Percentiles rank a stretch among this genome's conserved stretches.
phyloP scores from a whole-genome alignment of 2,888 invertebrate species.

The Timema podura region DNA sequence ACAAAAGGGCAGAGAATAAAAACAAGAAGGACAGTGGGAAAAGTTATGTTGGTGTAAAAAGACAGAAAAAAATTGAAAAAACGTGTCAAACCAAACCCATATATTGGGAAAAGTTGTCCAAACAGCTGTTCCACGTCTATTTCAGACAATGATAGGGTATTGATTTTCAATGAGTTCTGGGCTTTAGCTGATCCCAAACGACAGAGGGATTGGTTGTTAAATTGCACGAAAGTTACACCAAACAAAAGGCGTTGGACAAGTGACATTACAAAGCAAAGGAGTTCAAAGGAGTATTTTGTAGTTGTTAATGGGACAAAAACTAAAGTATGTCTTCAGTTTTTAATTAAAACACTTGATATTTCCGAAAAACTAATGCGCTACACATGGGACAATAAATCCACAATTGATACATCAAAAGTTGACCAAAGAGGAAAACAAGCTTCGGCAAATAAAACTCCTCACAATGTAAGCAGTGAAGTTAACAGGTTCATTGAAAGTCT shows the following conservation, averaged over 20 bases:
- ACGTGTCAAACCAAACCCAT: too few species aligned
- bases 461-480: background rate
- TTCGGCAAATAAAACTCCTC: background rate
- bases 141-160: background rate
- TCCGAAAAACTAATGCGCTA: background rate
- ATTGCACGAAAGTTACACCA: background rate
- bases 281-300: background rate
- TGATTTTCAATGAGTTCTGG: background rate
- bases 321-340: constrained; percentile 3
- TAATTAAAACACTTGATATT: constrained; percentile 1
- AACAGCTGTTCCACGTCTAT: background rate
- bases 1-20: background rate
- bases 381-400: background rate
- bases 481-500: background rate
- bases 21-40: background rate
- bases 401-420: background rate
- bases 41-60: background rate
- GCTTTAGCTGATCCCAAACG: background rate
- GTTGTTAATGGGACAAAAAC: background rate
- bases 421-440: background rate
- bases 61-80: background rate
- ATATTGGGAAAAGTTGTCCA: background rate
- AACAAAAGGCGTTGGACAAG: background rate
- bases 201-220: background rate
- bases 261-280: background rate